A percentile compares a stretch with the other conserved stretches of the same genome.
These are phyloP conservation scores for Heliconius cydno DNA, from an alignment of 2,888 invertebrate species.

Conservation along the genomic window DNA sequence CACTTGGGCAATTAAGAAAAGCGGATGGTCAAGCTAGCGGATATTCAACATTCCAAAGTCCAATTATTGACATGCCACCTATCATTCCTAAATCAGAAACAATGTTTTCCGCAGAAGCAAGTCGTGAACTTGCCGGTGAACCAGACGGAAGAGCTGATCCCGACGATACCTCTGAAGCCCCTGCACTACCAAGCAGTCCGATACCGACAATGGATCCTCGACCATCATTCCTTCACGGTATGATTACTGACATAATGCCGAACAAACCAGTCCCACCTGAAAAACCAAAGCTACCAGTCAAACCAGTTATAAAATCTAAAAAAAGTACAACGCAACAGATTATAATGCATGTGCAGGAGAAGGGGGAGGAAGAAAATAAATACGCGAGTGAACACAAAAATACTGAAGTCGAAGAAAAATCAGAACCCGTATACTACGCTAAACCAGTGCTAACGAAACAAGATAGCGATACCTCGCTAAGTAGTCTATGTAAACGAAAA, in stretches of 20 bases:
- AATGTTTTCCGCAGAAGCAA: constrained; percentile 83
- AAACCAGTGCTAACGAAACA: constrained; percentile 82
- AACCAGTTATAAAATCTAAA: constrained; percentile 83
- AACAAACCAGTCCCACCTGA: constrained; percentile 87
- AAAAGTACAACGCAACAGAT: constrained; percentile 73
- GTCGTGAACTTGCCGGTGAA: constrained; percentile 91
- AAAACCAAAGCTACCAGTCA: constrained; percentile 86
- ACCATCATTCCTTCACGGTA: constrained; percentile 88
- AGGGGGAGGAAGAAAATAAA: constrained; percentile 65
- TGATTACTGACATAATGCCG: constrained; percentile 78
- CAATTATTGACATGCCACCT: constrained; percentile 77
- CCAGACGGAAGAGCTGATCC: constrained; percentile 95
- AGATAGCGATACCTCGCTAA: constrained; percentile 82
- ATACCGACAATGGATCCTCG: constrained; percentile 84
- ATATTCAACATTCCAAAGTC: constrained; percentile 79
- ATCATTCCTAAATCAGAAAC: constrained; percentile 75
- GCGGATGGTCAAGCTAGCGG: constrained; percentile 75
- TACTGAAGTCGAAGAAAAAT: constrained; percentile 72
- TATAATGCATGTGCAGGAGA: constrained; percentile 80
- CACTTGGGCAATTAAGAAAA: constrained; percentile 74
- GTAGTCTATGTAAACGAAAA: constrained; percentile 86
- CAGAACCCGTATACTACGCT: constrained; percentile 74
- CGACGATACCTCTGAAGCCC: constrained; percentile 87
- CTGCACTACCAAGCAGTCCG: constrained; percentile 88
- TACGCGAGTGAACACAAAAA: constrained; percentile 69